These are phyloP conservation scores for Characodon lateralis DNA, from an alignment of 2,797 vertebrate species.

Conservation along the genomic window DNA sequence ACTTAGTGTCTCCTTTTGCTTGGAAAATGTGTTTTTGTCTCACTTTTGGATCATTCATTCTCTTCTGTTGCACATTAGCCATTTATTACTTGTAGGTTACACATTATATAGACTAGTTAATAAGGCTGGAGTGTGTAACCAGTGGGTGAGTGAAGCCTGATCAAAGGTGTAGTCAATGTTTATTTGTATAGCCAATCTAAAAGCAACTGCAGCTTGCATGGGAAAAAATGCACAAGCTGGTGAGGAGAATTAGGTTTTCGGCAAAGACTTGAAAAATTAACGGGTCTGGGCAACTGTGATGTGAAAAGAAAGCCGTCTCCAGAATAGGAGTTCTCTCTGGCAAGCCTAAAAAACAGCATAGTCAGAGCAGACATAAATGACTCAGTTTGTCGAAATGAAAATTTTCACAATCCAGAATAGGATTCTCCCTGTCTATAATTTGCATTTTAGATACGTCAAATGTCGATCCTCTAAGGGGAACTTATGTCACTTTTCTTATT, in stretches of 20 bases:
- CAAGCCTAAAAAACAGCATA: background rate
- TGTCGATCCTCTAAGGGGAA: background rate
- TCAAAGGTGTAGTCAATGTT: conserved; percentile 25
- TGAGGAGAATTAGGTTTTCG: conserved; percentile 1
- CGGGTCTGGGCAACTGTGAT: background rate
- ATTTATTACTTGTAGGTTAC: conserved; percentile 54
- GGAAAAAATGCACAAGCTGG: too few relatives aligned
- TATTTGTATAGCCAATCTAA: background rate
- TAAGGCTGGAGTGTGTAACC: conserved; percentile 18
- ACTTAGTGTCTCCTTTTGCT: background rate
- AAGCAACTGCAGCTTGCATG: background rate
- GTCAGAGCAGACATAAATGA: background rate
- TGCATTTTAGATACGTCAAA: background rate
- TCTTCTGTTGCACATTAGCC: conserved; percentile 36
- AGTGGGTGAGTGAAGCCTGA: conserved; percentile 5
- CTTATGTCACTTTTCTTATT: background rate
- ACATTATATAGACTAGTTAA: conserved; percentile 55
- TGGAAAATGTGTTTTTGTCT: conserved; percentile 9
- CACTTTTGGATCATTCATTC: conserved; percentile 38
- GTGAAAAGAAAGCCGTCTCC: background rate
- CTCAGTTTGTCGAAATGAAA: background rate
- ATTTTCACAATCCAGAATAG: background rate
- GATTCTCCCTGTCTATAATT: background rate
- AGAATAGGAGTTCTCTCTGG: background rate
- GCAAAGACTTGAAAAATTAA: background rate